Evolutionary conservation across 37 sponge, comb jelly and placozoan genomes (phyloP), one percentile per base, ranked within the genome.

Genomic region (Eunapius fragilis): DNA sequence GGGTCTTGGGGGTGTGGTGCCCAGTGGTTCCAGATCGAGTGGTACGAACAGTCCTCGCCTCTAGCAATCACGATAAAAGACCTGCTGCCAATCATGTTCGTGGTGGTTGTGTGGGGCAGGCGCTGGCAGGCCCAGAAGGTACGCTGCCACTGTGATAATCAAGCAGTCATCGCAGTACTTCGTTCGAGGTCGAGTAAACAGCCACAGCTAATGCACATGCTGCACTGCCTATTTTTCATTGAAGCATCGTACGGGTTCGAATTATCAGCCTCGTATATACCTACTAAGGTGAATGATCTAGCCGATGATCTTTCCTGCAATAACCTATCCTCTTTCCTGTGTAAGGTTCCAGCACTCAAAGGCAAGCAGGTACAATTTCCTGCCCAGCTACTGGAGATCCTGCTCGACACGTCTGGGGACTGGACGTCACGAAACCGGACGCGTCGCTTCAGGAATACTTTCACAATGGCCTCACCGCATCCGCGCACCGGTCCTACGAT

Each of bases 301-400:
- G 92, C 84, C 25, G 92, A 91, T 80, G 84, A 58, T 27, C 69
- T 91, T 5, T 91, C 87, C 0, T 67, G 92, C 0, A 68, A 91
- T 49, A 0, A 31, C 58, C 76, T 75, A 30, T 74, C 84, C 67
- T 84, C 82, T 6, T 84, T 84, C 58, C 85, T 84, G 35, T 76
- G 37, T 6, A 84, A 84, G 85, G 85, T 84, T 14, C 85, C 76
- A 9, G 41, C 41, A 41, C 41, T 41, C 41, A 41, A 41, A 41
- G 41, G 41, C 41, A 41, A 41, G 3, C 41, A 41, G 41, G 41
- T 41, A 41, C 3, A 41, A 41, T 3, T 41, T 41, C 41, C 41
- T 6, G 41, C 3, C 41, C 6, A 41, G 6, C 6, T 41, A 6
- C 41, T 41, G 41, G 41, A 6, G 41, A 41, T 41, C 41, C 41